phyloP scores from a whole-genome alignment of 2,113 vertebrate species.

The Psettodes erumei region DNA sequence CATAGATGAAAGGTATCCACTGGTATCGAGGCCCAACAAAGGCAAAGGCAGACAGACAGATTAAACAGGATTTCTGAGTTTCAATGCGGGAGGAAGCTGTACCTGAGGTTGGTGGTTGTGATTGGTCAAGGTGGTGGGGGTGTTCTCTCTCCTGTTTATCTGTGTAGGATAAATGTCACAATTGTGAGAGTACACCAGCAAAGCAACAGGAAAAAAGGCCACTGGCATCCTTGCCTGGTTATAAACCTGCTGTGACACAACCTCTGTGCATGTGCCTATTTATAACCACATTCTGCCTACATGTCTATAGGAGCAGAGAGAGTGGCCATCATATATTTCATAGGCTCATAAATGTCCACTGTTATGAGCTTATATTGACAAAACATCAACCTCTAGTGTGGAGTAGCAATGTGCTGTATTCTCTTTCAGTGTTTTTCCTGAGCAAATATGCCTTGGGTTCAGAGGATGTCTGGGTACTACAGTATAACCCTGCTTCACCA shows the following conservation, averaged over 20 bases:
- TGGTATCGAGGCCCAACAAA: neutral
- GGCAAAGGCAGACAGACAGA: neutral
- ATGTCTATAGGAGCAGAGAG: constrained; percentile 19
- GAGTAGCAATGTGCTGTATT: neutral
- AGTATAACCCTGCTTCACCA: neutral
- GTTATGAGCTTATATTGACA: constrained; percentile 35
- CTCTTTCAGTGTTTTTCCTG: neutral
- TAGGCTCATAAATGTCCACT: constrained; percentile 36
- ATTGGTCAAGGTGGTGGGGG: constrained; percentile 1
- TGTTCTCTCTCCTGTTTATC: constrained; percentile 40
- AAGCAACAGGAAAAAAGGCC: constrained; percentile 53
- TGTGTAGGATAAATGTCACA: constrained; percentile 66
- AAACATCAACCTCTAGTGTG: constrained; percentile 20
- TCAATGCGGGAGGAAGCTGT: constrained; percentile 20
- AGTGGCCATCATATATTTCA: constrained; percentile 30
- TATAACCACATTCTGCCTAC: constrained; percentile 31
- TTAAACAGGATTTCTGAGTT: constrained; percentile 41
- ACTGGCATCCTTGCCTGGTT: constrained; percentile 35
- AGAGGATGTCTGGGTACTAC: neutral
- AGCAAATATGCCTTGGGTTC: constrained; percentile 3
- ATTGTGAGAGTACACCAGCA: constrained; percentile 22
- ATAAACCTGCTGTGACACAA: constrained; percentile 51
- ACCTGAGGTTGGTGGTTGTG: constrained; percentile 54
- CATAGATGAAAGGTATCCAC: neutral
- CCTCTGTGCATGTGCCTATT: constrained; percentile 27